Evolutionary conservation across 2,113 vertebrate genomes (phyloP).

Genomic region (Trichomycterus rosablanca): DNA sequence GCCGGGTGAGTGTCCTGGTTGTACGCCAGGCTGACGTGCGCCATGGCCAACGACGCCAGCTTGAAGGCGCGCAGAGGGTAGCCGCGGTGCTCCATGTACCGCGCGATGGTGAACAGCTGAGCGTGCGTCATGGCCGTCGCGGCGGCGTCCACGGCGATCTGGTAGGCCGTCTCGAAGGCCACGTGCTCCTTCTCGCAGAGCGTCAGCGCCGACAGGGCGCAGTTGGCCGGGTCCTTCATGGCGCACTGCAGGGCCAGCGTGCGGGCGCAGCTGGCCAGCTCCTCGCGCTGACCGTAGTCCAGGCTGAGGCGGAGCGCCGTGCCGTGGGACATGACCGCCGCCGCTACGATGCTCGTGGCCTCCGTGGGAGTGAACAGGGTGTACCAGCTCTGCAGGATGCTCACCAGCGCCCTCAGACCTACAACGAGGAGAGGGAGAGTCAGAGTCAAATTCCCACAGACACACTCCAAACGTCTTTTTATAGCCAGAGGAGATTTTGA

Average conservation of each 20-base stretch:
- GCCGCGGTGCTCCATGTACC: slow-evolving; percentile 97
- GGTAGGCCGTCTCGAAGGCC: slow-evolving; percentile 96
- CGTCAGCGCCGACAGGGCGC: slow-evolving; percentile 91
- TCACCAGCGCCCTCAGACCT: slow-evolving; percentile 90
- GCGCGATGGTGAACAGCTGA: slow-evolving; percentile 95
- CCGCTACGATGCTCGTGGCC: slow-evolving; percentile 94
- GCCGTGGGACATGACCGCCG: slow-evolving; percentile 95
- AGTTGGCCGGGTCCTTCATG: slow-evolving; percentile 98
- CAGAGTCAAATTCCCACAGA: background rate
- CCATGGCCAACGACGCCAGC: slow-evolving; percentile 93
- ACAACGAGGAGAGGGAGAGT: background rate
- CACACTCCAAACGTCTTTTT: no score
- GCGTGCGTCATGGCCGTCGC: slow-evolving; percentile 94
- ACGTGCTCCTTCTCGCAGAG: slow-evolving; percentile 98
- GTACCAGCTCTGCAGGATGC: slow-evolving; percentile 97
- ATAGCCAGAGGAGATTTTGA: no score
- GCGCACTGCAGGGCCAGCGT: slow-evolving; percentile 93
- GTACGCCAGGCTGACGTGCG: slow-evolving; percentile 95
- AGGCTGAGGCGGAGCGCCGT: slow-evolving; percentile 92
- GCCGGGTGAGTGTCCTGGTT: slow-evolving; percentile 98
- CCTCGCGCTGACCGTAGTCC: slow-evolving; percentile 92
- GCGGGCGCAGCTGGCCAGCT: slow-evolving; percentile 91
- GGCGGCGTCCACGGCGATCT: slow-evolving; percentile 93
- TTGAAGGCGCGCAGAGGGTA: slow-evolving; percentile 96
- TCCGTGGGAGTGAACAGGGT: slow-evolving; percentile 96